These are phyloP conservation scores for Leptestheria dahalacensis DNA, from an alignment of 1,140 invertebrate species.

Conservation along the genomic window DNA sequence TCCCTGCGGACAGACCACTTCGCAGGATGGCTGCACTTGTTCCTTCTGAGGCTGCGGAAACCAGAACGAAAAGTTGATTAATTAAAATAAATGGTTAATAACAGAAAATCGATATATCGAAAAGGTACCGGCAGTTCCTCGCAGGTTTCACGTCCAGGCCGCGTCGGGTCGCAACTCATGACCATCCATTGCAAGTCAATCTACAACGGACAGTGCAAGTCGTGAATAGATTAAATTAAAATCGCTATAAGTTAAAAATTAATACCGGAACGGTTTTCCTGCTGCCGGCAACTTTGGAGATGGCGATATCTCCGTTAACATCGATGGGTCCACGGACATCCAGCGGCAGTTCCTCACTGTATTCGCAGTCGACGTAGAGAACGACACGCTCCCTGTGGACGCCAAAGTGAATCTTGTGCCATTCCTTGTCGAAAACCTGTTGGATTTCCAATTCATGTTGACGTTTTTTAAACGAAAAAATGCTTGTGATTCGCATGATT, in stretches of 20 bases:
- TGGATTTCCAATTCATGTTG: conserved; percentile 20
- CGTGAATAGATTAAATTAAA: background rate
- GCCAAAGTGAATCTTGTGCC: conserved; percentile 67
- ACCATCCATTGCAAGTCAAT: conserved; percentile 68
- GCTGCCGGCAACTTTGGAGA: conserved; percentile 41
- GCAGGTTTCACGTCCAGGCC: conserved; percentile 50
- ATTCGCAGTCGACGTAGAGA: conserved; percentile 53
- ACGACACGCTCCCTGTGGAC: conserved; percentile 46
- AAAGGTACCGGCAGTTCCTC: conserved; percentile 43
- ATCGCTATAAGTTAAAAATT: no score
- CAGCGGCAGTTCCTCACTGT: conserved; percentile 30
- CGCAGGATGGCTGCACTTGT: conserved; percentile 23
- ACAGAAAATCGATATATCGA: background rate
- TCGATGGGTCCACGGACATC: conserved; percentile 42
- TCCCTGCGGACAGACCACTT: conserved; percentile 40
- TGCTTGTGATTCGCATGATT: no score
- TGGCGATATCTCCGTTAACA: conserved; percentile 45
- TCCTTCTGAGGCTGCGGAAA: conserved; percentile 10
- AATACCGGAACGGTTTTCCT: conserved; percentile 45
- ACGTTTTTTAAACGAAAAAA: background rate
- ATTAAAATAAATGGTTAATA: background rate
- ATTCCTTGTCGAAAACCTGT: conserved; percentile 55
- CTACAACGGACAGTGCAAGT: conserved; percentile 30
- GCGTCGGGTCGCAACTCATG: conserved; percentile 56
- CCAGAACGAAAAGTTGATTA: background rate